Conservation (phyloP, 2,888 invertebrate genomes). For the Meteorus colon region DNA sequence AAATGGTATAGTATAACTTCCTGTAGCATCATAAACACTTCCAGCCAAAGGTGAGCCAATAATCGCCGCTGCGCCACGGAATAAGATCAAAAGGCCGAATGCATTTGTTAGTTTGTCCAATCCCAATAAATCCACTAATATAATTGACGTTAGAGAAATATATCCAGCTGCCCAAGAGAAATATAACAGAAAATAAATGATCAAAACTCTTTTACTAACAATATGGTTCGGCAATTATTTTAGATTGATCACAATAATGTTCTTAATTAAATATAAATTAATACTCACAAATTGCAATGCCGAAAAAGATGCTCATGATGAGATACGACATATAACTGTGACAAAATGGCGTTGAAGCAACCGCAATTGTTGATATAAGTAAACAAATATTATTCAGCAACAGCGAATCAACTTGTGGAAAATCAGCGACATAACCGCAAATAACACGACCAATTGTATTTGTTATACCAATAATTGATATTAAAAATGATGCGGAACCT, state of each 20-base stretch:
- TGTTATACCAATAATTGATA: slow-evolving; percentile 92
- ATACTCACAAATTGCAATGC: slow-evolving; percentile 90
- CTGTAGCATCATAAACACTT: slow-evolving; percentile 90
- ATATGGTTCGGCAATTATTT: too few species aligned
- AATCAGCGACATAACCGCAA: slow-evolving; percentile 93
- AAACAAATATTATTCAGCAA: slow-evolving; percentile 95
- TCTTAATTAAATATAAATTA: not conserved
- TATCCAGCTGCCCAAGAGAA: slow-evolving; percentile 84
- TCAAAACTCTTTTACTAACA: too few species aligned
- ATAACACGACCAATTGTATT: slow-evolving; percentile 94
- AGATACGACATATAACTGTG: slow-evolving; percentile 84
- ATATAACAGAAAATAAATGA: too few species aligned
- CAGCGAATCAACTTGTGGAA: slow-evolving; percentile 92
- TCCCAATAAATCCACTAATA: slow-evolving; percentile 95
- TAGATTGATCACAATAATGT: too few species aligned
- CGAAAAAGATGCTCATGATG: slow-evolving; percentile 89
- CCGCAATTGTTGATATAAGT: slow-evolving; percentile 89
- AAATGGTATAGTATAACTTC: slow-evolving; percentile 91
- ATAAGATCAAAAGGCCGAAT: slow-evolving; percentile 95
- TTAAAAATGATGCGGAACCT: slow-evolving; percentile 82
- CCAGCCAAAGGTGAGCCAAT: slow-evolving; percentile 90
- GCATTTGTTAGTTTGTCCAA: slow-evolving; percentile 97
- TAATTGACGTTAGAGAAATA: slow-evolving; percentile 97
- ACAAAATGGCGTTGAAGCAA: slow-evolving; percentile 90
- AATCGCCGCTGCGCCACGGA: slow-evolving; percentile 95